Evolutionary conservation across 1,140 invertebrate species (phyloP), one percentile per base, ranked within the genome.

Genomic region (Philopotamus ludificatus): DNA sequence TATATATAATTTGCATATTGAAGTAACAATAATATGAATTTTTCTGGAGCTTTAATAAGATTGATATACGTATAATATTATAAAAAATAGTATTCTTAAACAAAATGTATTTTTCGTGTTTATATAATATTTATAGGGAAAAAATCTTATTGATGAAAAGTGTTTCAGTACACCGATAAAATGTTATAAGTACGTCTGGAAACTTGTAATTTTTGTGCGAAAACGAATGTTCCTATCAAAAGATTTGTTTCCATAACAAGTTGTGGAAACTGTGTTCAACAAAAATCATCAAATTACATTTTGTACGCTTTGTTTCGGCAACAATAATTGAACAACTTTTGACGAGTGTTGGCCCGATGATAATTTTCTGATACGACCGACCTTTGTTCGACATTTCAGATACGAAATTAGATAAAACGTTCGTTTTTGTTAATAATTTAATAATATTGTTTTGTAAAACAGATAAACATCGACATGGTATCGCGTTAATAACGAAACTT

Each of bases 281-380:
- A 58, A 58, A 58, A 16, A 58, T 58, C 39, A 58, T 58, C 41
- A 28, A 58, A 58, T 58, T 58, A 58, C 55, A 39, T 58, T 58
- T n/a, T 26, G 51, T 25, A 55, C 39, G 51, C 51, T 55, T 55
- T 55, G 51, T 55, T 55, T 23, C 51, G 51, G 23, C 39, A 34
- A 55, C 39, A 25, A 55, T 28, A 28, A 7, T 28, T 12, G 23
- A 4, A 26, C 26, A 28, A n/a, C 3, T 7, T 34, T 55, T 50
- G 47, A 50, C 18, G 47, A 12, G 47, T 12, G 47, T 34, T 34
- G n/a, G n/a, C n/a, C n/a, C n/a, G n/a, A n/a, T n/a, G 28, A 34
- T 12, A 34, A 34, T 4, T 34, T 34, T 34, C 28, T 34, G 28
- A 34, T 12, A 34, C 28, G 28, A 34, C 4, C 28, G 28, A 7